These are phyloP conservation scores for Heliconius hortense DNA, from an alignment of 2,888 invertebrate genomes.

Conservation along the genomic window DNA sequence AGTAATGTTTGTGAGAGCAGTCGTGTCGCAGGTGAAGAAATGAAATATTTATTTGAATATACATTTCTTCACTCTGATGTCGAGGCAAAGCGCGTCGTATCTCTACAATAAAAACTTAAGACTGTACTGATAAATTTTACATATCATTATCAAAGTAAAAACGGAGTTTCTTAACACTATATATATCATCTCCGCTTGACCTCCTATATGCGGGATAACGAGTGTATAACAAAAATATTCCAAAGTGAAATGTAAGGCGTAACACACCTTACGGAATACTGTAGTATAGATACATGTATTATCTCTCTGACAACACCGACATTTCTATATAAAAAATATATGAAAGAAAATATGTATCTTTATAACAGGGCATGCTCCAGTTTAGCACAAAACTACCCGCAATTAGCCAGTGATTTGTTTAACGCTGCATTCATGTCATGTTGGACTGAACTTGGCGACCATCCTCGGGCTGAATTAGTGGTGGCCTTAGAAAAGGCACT, in stretches of 20 bases:
- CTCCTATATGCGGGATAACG: neutral
- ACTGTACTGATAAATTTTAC: no score
- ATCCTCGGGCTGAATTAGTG: slow-evolving; percentile 92
- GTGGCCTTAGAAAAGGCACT: slow-evolving; percentile 92
- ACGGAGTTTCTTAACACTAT: neutral
- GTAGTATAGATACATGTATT: no score
- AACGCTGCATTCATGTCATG: slow-evolving; percentile 99
- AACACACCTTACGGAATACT: no score
- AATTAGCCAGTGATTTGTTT: slow-evolving; percentile 95
- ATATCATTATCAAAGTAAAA: neutral
- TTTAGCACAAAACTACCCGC: slow-evolving; percentile 95
- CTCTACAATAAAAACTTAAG: no score
- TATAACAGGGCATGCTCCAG: slow-evolving; percentile 90
- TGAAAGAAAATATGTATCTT: neutral
- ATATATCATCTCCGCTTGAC: neutral
- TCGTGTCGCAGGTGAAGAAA: no score
- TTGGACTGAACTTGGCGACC: slow-evolving; percentile 96
- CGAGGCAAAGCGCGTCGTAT: no score
- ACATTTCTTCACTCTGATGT: no score
- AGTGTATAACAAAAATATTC: neutral
- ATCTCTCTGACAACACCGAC: no score
- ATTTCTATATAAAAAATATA: neutral
- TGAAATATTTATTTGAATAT: no score
- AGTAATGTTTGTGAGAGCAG: no score
- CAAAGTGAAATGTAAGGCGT: no score